Evolutionary conservation across 2,888 invertebrate species (phyloP), one percentile per base, ranked within the genome.

Genomic region (Eupithecia centaureata): DNA sequence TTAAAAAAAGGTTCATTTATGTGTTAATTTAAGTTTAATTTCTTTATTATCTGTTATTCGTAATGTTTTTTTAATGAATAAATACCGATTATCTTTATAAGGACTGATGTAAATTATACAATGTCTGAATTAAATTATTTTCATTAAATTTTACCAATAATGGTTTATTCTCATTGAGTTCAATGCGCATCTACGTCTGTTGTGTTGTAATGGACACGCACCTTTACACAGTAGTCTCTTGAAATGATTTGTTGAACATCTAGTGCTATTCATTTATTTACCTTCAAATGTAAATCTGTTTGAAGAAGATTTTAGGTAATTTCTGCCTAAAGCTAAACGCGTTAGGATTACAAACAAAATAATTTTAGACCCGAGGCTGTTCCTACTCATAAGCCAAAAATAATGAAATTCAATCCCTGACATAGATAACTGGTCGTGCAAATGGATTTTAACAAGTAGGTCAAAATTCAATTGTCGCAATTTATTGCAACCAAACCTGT

Each of bases 251-350:
- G 54, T 30, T 28, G 28, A 54, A 54, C 30, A 28, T 42, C 10
- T 22, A 42, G 47, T 28, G 54, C n/a, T n/a, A 28, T 30, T 30
- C n/a, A 56, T 56, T 18, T 56, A 56, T 27, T 27, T 5, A 54
- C 10, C 15, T 27, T 5, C 52, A 8, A 30, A 10, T 52, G n/a
- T 56, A 56, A 28, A 56, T 56, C n/a, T 56, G n/a, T 56, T 56
- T 18, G 18, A 28, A 28, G n/a, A 56, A n/a, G 15, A 56, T 28
- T 56, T 56, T 28, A 56, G 54, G 54, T 56, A 15, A 56, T 13
- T 1, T 52, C n/a, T 56, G 54, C n/a, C n/a, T 38, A 15, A 2
- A 3, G 10, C 38, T 12, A 38, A 5, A 38, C 5, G 38, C 8
- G 15, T 2, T 42, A 56, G 8, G 5, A 18, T 61, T 5, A 12